A percentile compares a stretch with the other conserved stretches of the same genome.
phyloP scores from a whole-genome alignment of 2,797 vertebrate genomes.

The Acipenser ruthenus region DNA sequence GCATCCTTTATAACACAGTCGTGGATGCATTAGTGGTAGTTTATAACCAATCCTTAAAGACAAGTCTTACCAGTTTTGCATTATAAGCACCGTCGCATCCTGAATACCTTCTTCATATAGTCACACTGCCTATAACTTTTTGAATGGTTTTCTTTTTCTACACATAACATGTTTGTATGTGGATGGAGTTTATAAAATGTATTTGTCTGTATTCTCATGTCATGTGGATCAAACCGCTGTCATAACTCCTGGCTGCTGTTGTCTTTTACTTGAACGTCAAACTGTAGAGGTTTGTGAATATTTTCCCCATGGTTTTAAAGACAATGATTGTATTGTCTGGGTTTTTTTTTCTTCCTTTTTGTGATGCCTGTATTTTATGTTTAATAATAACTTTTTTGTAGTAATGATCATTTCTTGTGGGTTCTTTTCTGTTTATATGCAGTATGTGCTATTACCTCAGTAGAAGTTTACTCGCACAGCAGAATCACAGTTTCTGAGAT shows the following conservation, averaged over 20 bases:
- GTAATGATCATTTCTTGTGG: slow-evolving; percentile 29
- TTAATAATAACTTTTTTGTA: slow-evolving; percentile 52
- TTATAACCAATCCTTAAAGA: too few relatives aligned
- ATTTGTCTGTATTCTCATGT: neutral
- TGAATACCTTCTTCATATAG: slow-evolving; percentile 14
- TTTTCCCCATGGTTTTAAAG: slow-evolving; percentile 17
- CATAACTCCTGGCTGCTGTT: slow-evolving; percentile 11
- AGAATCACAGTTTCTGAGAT: too few relatives aligned
- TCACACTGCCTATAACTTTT: slow-evolving; percentile 27
- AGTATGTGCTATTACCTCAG: too few relatives aligned
- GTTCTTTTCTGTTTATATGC: slow-evolving; percentile 3
- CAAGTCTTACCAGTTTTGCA: neutral
- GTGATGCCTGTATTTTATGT: slow-evolving; percentile 60
- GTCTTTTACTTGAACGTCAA: slow-evolving; percentile 11
- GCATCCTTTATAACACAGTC: too few relatives aligned
- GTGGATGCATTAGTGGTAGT: too few relatives aligned
- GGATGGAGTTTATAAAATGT: slow-evolving; percentile 14
- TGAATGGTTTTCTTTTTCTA: slow-evolving; percentile 16
- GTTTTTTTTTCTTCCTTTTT: neutral
- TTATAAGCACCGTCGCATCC: neutral
- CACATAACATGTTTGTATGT: slow-evolving; percentile 19
- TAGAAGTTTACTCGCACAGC: too few relatives aligned
- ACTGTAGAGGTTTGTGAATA: slow-evolving; percentile 12
- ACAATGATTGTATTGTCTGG: slow-evolving; percentile 24
- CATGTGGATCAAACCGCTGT: slow-evolving; percentile 14